Conservation (phyloP, 2,797 vertebrate genomes). For the Urophycis tenuis region DNA sequence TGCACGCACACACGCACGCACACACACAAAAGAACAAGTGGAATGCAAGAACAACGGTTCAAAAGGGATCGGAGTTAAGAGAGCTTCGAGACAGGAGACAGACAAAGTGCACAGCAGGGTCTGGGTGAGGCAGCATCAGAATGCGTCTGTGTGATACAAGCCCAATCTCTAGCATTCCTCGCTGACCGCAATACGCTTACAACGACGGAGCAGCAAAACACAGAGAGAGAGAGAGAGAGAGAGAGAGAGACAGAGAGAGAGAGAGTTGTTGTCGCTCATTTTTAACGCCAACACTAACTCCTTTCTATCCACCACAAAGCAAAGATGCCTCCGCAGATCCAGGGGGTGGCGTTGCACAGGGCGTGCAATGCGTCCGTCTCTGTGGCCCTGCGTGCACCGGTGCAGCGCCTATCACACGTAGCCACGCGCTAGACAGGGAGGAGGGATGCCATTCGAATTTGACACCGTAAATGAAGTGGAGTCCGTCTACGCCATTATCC, state of each 20-base stretch:
- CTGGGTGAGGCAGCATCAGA: slow-evolving; percentile 23
- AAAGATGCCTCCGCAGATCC: neutral
- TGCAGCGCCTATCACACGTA: neutral
- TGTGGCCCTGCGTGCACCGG: neutral
- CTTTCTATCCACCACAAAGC: neutral
- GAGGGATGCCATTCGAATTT: too few relatives aligned
- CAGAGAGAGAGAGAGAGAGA: neutral
- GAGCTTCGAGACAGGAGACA: neutral
- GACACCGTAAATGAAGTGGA: neutral
- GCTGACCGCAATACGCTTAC: neutral
- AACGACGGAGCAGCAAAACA: slow-evolving; percentile 10
- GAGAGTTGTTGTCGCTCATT: neutral
- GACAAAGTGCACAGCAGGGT: slow-evolving; percentile 12
- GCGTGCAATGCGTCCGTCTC: neutral
- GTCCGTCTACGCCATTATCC: neutral
- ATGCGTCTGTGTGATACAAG: neutral
- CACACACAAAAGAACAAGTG: slow-evolving; percentile 18
- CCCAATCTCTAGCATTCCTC: neutral
- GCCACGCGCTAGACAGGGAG: neutral
- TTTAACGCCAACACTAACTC: neutral
- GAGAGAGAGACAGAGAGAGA: too few relatives aligned
- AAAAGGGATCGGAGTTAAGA: neutral
- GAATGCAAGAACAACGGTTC: slow-evolving; percentile 11
- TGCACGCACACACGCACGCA: neutral
- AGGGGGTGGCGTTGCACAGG: neutral